Evolutionary conservation across 2,797 vertebrate genomes (phyloP), one percentile per base, ranked within the genome.

Genomic region (Rhinatrema bivittatum): DNA sequence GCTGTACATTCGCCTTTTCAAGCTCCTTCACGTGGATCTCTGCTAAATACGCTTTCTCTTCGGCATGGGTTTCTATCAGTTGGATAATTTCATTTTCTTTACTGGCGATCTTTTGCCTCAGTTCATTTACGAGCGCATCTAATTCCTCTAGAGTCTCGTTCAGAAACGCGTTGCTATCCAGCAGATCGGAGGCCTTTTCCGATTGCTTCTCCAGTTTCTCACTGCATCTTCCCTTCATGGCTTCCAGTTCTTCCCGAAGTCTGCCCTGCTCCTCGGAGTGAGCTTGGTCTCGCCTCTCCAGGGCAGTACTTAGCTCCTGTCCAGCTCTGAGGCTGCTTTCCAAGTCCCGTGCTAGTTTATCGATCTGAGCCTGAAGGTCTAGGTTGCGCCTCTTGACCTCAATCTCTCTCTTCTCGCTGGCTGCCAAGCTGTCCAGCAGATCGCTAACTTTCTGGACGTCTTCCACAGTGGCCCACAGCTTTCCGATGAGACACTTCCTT

Each of bases 151-250:
- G 42, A 0, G 27, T 29, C 25, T 0, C 36, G 19, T 16, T n/a
- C 24, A 62, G 55, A 44, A 65, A 62, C 15, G 5, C 0, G 3
- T 54, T 60, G 47, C 50, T 50, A 20, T 62, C 59, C 40, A 45
- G 29, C 32, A 65, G 39, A 0, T 44, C 61, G 32, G 54, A 50
- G 0, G 23, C 45, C 45, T 65, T 45, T 0, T 0, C 36, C 4
- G 45, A 61, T 55, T 2, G 27, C 15, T 45, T 29, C 36, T 6
- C 18, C 5, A 23, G 42, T 13, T 0, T 5, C 27, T 0, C 33
- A 11, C 26, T 5, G 0, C 25, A 47, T 48, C 1, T n/a, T n/a
- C n/a, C 1, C 1, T 2, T 13, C 6, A 22, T 7, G 7, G 39
- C 27, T 37, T 53, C 50, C 41, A 30, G 27, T 20, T 42, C 37